These are phyloP conservation scores for Antigone vipio DNA, from an alignment of 2,113 vertebrate genomes.

Conservation along the genomic window DNA sequence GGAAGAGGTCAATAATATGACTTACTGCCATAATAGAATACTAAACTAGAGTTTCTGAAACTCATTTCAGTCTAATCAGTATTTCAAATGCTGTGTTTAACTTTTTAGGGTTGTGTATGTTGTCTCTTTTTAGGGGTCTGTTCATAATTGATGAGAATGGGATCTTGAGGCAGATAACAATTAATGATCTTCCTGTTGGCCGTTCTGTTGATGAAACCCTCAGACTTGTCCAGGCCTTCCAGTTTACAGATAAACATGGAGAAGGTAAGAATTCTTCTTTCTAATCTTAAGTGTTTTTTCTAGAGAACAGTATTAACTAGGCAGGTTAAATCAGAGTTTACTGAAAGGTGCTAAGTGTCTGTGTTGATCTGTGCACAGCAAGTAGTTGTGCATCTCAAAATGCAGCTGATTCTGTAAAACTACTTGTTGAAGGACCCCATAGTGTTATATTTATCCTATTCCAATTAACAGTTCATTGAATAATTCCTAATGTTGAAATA, in stretches of 20 bases:
- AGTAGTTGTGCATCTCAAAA: neutral
- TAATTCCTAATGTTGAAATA: neutral
- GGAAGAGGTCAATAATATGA: neutral
- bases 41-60: neutral
- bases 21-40: neutral
- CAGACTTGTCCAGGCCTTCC: conserved; percentile 95
- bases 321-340: neutral
- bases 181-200: conserved; percentile 98
- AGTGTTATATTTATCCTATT: neutral
- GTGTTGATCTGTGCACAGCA: neutral
- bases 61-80: neutral
- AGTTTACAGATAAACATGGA: conserved; percentile 95
- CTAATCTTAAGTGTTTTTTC: neutral
- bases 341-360: neutral
- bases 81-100: neutral
- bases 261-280: conserved; percentile 83
- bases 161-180: conserved; percentile 94
- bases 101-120: neutral
- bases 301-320: neutral
- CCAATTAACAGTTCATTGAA: neutral
- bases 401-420: neutral
- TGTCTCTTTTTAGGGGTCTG: conserved; percentile 80
- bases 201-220: conserved; percentile 94
- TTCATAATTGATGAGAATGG: conserved; percentile 97
- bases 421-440: neutral